phyloP scores from a whole-genome alignment of 2,113 vertebrate genomes.

The Hirundichthys speculiger region DNA sequence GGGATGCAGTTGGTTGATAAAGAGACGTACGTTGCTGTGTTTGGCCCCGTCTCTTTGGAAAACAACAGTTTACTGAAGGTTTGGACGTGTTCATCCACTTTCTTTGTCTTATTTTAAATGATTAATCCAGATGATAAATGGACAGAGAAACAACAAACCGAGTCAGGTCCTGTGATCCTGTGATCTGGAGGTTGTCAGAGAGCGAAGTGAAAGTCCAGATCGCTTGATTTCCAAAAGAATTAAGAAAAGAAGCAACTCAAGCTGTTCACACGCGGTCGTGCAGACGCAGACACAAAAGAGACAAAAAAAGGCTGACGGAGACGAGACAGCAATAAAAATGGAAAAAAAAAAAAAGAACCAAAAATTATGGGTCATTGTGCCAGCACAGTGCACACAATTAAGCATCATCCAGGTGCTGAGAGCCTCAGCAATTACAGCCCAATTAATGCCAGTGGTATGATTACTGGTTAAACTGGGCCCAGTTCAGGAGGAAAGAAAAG shows the following conservation, averaged over 20 bases:
- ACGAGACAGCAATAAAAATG: constrained; percentile 57
- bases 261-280: not conserved
- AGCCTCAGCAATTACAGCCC: constrained; percentile 83
- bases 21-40: no score
- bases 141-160: no score
- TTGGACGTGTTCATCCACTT: no score
- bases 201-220: no score
- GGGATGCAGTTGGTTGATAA: no score
- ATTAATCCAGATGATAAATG: no score
- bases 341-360: constrained; percentile 77
- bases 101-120: no score
- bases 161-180: no score
- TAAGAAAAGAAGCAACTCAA: constrained; percentile 41
- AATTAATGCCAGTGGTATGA: constrained; percentile 84
- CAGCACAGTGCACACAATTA: constrained; percentile 86
- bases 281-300: constrained; percentile 11
- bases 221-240: not conserved
- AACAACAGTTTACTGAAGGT: no score
- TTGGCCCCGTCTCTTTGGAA: no score
- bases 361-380: constrained; percentile 85
- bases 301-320: constrained; percentile 53
- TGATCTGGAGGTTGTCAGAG: no score
- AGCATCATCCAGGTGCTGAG: constrained; percentile 85
- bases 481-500: constrained; percentile 40
- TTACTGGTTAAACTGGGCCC: constrained; percentile 75